These are phyloP conservation scores for Megaustenia siamemsis DNA, from an alignment of 2,888 invertebrate species.

Conservation along the genomic window DNA sequence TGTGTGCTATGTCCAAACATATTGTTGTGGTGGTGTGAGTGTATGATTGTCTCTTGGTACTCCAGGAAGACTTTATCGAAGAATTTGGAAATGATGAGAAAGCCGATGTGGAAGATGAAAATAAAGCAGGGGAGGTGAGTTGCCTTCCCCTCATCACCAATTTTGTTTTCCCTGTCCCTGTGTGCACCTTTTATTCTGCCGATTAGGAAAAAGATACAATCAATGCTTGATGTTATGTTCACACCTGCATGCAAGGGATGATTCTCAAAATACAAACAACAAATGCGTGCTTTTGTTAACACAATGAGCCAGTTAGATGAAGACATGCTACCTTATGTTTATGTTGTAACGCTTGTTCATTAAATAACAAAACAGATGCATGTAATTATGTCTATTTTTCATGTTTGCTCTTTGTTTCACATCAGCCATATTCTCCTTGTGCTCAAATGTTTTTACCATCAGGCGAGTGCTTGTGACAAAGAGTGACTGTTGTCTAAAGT, in stretches of 20 bases:
- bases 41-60: conserved; percentile 43
- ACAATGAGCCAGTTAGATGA: neutral
- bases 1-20: too few relatives aligned
- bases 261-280: neutral
- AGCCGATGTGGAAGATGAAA: conserved; percentile 44
- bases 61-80: conserved; percentile 42
- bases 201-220: neutral
- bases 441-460: too few relatives aligned
- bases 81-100: conserved; percentile 43
- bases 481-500: too few relatives aligned
- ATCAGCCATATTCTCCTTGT: too few relatives aligned
- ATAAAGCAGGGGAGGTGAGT: conserved; percentile 52
- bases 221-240: neutral
- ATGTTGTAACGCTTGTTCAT: neutral
- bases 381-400: too few relatives aligned
- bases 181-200: neutral
- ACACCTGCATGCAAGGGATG: neutral
- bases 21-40: conserved; percentile 14
- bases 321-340: neutral
- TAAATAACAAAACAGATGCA: neutral
- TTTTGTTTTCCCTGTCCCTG: neutral
- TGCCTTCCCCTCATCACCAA: conserved; percentile 21
- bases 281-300: neutral
- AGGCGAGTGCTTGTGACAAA: too few relatives aligned
- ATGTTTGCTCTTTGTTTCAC: too few relatives aligned